Percentiles rank a stretch among this genome's conserved stretches.
Conservation (phyloP, 2,888 invertebrate species). For the Habrosyne pyritoides region DNA sequence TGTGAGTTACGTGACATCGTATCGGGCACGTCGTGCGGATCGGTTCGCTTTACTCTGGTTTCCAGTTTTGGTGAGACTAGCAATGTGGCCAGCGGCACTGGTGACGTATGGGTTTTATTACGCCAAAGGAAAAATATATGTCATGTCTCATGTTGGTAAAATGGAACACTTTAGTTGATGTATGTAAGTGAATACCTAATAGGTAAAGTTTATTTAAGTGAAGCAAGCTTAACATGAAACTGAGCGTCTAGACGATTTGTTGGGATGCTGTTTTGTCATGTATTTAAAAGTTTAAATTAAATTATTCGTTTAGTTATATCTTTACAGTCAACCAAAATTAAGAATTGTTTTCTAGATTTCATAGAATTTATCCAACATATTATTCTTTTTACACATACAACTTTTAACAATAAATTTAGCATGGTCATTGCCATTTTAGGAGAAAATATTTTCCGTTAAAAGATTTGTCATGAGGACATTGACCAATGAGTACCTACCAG, state of each 20-base stretch:
- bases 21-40: conserved; percentile 42
- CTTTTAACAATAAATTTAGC: conserved; percentile 29
- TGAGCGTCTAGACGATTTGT: no score
- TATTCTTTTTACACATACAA: conserved; percentile 23
- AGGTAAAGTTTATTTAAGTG: no score
- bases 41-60: conserved; percentile 32
- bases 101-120: conserved; percentile 54
- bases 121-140: conserved; percentile 16
- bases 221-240: no score
- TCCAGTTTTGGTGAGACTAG: conserved; percentile 38
- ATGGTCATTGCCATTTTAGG: conserved; percentile 34
- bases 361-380: conserved; percentile 20
- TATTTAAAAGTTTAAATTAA: no score
- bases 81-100: conserved; percentile 22
- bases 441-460: conserved; percentile 43
- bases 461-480: conserved; percentile 47
- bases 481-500: conserved; percentile 42
- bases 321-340: no score
- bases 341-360: conserved; percentile 30
- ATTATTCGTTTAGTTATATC: no score
- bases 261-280: no score
- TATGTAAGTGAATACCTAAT: no score
- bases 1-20: conserved; percentile 56
- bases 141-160: conserved; percentile 20
- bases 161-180: conserved; percentile 18